These are phyloP conservation scores for Erpobdella octoculata DNA, from an alignment of 2,888 invertebrate genomes.

Conservation along the genomic window DNA sequence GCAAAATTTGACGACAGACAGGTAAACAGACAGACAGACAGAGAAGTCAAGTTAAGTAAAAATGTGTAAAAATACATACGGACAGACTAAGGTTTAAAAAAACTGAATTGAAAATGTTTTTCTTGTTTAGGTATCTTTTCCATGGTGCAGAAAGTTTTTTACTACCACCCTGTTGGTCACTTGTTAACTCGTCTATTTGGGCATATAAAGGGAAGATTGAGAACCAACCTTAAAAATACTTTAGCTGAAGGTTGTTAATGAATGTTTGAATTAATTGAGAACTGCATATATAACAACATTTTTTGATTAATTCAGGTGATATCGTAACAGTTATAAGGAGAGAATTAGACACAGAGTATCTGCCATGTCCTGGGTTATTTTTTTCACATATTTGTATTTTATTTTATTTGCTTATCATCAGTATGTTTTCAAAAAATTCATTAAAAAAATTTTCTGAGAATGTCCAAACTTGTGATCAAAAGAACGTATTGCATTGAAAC, in stretches of 20 bases:
- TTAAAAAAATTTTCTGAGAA: no score
- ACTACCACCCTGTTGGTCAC: background rate
- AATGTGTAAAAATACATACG: no score
- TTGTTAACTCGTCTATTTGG: background rate
- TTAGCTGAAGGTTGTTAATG: conserved; percentile 11
- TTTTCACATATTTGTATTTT: background rate
- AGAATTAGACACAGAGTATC: conserved; percentile 22
- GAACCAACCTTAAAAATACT: conserved; percentile 12
- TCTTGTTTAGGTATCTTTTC: background rate
- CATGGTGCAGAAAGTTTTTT: background rate
- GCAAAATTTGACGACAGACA: no score
- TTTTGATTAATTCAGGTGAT: conserved; percentile 12
- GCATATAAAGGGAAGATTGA: background rate
- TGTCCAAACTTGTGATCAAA: no score
- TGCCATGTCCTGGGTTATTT: conserved; percentile 14
- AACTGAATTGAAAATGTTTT: background rate
- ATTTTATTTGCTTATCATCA: background rate
- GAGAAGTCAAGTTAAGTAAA: no score
- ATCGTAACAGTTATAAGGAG: conserved; percentile 19
- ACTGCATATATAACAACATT: background rate
- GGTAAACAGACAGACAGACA: no score
- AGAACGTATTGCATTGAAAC: no score
- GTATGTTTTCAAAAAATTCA: no score
- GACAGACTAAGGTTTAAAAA: no score
- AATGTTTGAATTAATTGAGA: background rate